Conservation (phyloP, 2,113 vertebrate genomes). For the Onychorhynchus coronatus region DNA sequence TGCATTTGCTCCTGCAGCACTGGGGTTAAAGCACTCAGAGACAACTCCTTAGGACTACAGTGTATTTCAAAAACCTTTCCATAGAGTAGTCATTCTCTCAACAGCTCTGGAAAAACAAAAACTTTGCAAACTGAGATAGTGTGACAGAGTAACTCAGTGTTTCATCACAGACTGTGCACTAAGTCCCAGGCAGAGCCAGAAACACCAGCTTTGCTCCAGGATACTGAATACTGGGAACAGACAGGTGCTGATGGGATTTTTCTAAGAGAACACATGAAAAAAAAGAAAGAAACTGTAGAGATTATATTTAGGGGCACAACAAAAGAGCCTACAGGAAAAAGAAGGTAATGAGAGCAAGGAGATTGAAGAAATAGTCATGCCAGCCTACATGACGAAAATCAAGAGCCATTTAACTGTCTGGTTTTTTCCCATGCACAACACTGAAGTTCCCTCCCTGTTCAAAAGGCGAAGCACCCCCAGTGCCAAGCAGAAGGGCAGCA, state of each 20-base stretch:
- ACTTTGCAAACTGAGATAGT: neutral
- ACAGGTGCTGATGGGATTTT: neutral
- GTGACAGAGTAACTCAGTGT: neutral
- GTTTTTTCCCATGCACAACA: neutral
- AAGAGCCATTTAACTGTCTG: neutral
- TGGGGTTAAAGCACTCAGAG: neutral
- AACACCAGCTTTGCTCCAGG: neutral
- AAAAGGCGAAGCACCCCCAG: neutral
- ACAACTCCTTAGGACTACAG: neutral
- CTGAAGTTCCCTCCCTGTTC: rapidly evolving
- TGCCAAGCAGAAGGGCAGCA: neutral
- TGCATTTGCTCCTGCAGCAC: neutral
- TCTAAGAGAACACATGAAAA: neutral
- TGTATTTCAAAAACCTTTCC: neutral
- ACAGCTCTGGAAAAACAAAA: neutral
- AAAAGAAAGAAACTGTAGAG: neutral
- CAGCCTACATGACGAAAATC: neutral
- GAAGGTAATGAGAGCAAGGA: neutral
- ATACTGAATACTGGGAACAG: neutral
- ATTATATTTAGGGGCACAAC: neutral
- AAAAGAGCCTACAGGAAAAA: neutral
- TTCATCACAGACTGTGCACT: neutral
- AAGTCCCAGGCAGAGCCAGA: neutral
- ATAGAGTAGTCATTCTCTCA: neutral
- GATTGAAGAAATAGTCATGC: neutral